phyloP scores from a whole-genome alignment of 2,113 vertebrate genomes.

The Proteles cristata region DNA sequence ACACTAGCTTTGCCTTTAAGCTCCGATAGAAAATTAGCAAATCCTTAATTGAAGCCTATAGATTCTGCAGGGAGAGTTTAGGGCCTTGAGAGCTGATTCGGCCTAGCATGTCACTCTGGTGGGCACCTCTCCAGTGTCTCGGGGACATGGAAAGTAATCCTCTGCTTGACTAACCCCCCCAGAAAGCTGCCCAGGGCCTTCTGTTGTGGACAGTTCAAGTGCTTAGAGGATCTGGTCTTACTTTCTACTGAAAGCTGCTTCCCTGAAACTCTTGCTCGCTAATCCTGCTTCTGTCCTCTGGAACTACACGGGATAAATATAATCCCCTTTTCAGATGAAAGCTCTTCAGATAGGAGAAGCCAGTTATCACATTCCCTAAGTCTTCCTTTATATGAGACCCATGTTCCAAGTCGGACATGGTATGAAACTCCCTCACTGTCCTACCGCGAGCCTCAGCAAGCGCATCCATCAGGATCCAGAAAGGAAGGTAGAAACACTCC shows the following conservation, averaged over 20 bases:
- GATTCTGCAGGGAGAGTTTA: background rate
- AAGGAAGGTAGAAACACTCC: background rate
- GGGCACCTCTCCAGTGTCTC: background rate
- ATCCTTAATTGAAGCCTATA: background rate
- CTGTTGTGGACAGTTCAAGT: background rate
- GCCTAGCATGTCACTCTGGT: too few relatives aligned
- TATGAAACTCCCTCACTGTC: background rate
- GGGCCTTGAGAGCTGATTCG: background rate
- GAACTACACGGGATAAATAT: background rate
- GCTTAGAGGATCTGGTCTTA: background rate
- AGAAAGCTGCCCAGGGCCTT: background rate
- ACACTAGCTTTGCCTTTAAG: background rate
- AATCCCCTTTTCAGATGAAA: slow-evolving; percentile 16
- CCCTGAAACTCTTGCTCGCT: background rate
- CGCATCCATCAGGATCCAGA: background rate
- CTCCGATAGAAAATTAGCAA: background rate
- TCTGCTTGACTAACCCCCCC: background rate
- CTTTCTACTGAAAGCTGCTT: slow-evolving; percentile 33
- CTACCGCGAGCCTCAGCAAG: too few relatives aligned
- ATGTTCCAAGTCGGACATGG: background rate
- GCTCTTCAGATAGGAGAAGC: background rate
- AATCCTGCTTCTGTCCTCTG: background rate
- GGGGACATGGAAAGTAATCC: background rate
- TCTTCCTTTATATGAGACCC: background rate
- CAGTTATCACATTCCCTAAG: background rate